Evolutionary conservation across 2,113 vertebrate species (phyloP), one percentile per base, ranked within the genome.

Genomic region (Corythoichthys intestinalis): DNA sequence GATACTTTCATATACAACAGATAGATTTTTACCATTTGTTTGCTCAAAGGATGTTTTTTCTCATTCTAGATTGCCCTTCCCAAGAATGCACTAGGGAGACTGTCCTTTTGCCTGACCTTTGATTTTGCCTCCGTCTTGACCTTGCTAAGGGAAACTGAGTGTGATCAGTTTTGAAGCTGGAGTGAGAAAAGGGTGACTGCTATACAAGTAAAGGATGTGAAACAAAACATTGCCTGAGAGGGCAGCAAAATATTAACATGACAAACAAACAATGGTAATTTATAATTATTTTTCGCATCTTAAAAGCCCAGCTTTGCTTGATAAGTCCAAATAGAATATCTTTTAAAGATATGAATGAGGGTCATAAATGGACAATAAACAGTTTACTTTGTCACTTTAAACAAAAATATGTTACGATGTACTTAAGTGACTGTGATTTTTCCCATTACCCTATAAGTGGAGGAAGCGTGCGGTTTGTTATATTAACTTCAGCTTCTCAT

Each of bases 31-130:
- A 69, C 15, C 34, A 53, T 58, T 58, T 69, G 10, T 13, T 67
- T 47, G 4, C 48, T 54, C 47, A 66, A 83, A 89, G 85, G 84
- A 84, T 77, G 52, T 85, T 78, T 76, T 78, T 76, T 64, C 67
- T 78, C 69, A 76, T 79, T 69, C 61, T 69, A 65, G 48, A 74
- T 70, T 62, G 13, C 70, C 75, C 79, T 70, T 53, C 66, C 67
- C 63, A 53, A 14, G 61, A 74, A 35, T 53, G 66, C 57, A 66
- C 56, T 75, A 52, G n/a, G 53, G 65, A 67, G 78, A 77, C 77
- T 13, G 3, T 80, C 52, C 70, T 74, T 57, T 65, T 70, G 64
- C 38, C 72, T 73, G 67, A 86, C 66, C 67, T 71, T 71, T 65
- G 65, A 77, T 65, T 57, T 74, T 59, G 69, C 44, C 69, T 66